Conservation (phyloP, 2,888 invertebrate species). For the Smittia sp. region DNA sequence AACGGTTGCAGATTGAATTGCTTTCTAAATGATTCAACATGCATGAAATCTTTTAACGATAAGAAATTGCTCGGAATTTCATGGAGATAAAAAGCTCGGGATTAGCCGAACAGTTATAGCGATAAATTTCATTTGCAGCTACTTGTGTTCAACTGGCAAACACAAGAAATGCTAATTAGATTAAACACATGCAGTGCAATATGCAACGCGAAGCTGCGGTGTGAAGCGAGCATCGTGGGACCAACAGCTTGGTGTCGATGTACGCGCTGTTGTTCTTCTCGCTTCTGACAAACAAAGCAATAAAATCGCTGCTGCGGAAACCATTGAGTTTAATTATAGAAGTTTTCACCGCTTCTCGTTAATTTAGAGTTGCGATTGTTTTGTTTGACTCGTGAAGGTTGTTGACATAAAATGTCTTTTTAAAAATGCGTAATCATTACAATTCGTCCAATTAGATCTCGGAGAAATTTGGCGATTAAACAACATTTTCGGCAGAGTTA, state of each 20-base stretch:
- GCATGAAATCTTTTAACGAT: background rate
- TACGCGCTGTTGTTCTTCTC: background rate
- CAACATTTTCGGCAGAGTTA: too few species aligned
- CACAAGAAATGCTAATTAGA: conserved; percentile 21
- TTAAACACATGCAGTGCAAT: conserved; percentile 18
- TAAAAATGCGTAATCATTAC: background rate
- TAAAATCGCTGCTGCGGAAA: background rate
- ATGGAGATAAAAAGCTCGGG: background rate
- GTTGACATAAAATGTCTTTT: conserved; percentile 1
- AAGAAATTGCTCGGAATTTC: background rate
- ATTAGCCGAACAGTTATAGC: background rate
- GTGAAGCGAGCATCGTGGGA: background rate
- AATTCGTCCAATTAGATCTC: background rate
- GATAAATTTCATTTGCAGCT: conserved; percentile 4
- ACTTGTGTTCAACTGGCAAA: background rate
- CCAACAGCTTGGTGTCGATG: conserved; percentile 3
- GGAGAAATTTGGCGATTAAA: background rate
- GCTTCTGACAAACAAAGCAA: background rate
- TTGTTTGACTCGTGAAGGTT: background rate
- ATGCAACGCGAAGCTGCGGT: background rate
- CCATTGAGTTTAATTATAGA: background rate
- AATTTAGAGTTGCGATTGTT: background rate
- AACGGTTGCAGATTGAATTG: background rate
- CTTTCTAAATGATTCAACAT: background rate
- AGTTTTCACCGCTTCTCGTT: conserved; percentile 4